Base-by-base conservation (phyloP, 2,797 vertebrate species). In the Uromys caudimaculatus region DNA sequence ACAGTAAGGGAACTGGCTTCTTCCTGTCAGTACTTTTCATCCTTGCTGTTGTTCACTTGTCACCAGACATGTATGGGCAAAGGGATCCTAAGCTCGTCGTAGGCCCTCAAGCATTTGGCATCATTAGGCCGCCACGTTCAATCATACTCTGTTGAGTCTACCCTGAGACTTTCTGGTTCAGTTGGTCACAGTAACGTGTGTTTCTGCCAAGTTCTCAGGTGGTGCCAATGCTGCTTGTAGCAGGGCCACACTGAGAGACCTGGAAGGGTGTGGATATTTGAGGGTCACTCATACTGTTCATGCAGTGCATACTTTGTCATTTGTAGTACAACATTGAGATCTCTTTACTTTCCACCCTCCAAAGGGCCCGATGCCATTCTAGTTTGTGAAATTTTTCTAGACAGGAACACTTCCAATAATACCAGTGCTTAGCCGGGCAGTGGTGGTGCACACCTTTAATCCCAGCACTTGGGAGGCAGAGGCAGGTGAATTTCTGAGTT, bases 341-440 rank as follows among this genome's bases (percentile, higher is more conserved):
- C 56, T 19, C 71, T 89, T 90, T 81, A 62, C 64, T 91, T n/a
- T 79, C 38, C 32, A 3, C 16, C 41, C 27, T 32, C 87, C 35
- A 58, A 50, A 82, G 78, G 56, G 12, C 21, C 32, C 64, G 58
- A 52, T 50, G 86, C 69, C 41, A 92, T 92, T 94, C 64, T 67
- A 77, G n/a, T 89, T 82, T 83, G 38, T 86, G 27, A 44, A 41
- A 94, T 35, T 81, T 44, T 92, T 92, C 82, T 82, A 62, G n/a
- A 52, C 3, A 69, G 62, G 44, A 62, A 38, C 38, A 32, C 8
- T 84, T 27, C 93, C 44, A 54, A 3, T 35, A 89, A 52, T 92
- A 50, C 56, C 90, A 60, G 24, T 29, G 86, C 79, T 64, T 84
- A n/a, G n/a, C n/a, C n/a, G n/a, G n/a, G n/a, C n/a, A n/a, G n/a